Evolutionary conservation across 1,140 invertebrate species (phyloP).

Genomic region (Cyphomyrmex costatus): DNA sequence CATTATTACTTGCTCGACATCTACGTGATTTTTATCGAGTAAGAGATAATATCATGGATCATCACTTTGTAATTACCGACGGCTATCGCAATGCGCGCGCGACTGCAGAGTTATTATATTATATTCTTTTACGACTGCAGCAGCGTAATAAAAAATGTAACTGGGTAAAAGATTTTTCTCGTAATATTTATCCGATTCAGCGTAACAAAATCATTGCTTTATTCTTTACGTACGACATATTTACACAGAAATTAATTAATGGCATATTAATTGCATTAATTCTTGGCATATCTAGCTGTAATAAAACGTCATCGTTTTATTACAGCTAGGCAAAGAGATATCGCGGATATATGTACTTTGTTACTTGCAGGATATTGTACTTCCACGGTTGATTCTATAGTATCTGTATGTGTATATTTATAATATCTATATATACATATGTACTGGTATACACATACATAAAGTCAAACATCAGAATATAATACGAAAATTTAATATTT

Average conservation of each 20-base stretch:
- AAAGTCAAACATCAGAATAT: neutral
- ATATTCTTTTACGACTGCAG: too few relatives aligned
- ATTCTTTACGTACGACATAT: neutral
- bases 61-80: neutral
- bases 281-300: too few relatives aligned
- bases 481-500: neutral
- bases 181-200: neutral
- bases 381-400: neutral
- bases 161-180: neutral
- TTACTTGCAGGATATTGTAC: neutral
- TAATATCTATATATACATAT: neutral
- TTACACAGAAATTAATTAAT: neutral
- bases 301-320: too few relatives aligned
- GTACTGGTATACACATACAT: neutral
- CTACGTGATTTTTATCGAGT: conserved; percentile 26
- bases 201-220: neutral
- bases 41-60: neutral
- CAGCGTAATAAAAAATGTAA: neutral
- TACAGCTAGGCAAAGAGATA: neutral
- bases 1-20: conserved; percentile 42
- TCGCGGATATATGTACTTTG: neutral
- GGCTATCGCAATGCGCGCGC: neutral
- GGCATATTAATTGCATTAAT: too few relatives aligned
- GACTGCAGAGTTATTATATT: neutral
- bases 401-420: neutral